Conservation (phyloP, 2,113 vertebrate species). For the Rissa tridactyla region DNA sequence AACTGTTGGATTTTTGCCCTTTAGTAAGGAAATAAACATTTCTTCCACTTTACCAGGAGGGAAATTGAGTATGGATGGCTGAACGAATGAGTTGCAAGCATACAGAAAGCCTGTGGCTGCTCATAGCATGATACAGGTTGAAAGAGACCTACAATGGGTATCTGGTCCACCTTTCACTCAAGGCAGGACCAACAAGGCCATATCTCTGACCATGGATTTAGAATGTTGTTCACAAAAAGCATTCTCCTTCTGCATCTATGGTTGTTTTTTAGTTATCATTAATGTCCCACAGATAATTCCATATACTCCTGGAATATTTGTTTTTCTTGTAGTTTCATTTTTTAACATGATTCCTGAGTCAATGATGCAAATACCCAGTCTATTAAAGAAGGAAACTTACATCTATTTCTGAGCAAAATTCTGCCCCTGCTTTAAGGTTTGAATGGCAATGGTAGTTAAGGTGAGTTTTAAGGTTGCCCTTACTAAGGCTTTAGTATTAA, state of each 20-base stretch:
- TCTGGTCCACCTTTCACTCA: background rate
- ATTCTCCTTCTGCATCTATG: background rate
- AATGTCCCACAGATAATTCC: background rate
- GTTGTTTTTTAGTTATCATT: background rate
- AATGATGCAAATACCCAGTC: background rate
- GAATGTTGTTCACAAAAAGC: background rate
- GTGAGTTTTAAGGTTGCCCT: background rate
- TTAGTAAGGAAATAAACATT: accelerated
- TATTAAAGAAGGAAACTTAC: background rate
- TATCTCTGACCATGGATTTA: background rate
- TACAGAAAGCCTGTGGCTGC: background rate
- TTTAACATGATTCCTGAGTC: background rate
- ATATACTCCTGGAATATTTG: background rate
- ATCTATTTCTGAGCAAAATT: background rate
- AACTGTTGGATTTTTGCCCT: background rate
- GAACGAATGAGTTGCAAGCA: background rate
- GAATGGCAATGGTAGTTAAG: background rate
- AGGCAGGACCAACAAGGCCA: background rate
- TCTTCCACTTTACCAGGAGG: background rate
- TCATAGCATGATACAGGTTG: background rate
- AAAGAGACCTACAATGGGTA: background rate
- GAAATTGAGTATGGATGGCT: background rate
- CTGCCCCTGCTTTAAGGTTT: background rate
- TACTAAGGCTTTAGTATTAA: background rate
- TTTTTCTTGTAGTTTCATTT: background rate